These are phyloP conservation scores for Lucilia cuprina DNA, from an alignment of 1,140 invertebrate genomes.

Conservation along the genomic window DNA sequence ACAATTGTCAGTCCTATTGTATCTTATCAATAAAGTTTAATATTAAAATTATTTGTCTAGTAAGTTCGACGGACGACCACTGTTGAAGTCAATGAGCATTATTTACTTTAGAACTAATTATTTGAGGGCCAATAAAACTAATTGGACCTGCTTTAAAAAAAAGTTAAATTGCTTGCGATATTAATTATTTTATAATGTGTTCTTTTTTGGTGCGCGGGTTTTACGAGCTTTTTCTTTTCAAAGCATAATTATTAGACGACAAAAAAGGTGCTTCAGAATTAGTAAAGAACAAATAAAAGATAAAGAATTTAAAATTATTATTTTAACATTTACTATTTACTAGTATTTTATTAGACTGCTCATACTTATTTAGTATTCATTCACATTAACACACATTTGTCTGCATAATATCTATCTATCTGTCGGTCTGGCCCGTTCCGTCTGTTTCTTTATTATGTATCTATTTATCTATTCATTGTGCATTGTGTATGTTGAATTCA, in stretches of 20 bases:
- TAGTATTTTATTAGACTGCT: background rate
- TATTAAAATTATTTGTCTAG: background rate
- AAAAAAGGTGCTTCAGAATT: background rate
- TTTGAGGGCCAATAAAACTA: slow-evolving; percentile 5
- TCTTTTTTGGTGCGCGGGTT: background rate
- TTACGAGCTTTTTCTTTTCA: background rate
- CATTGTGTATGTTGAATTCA: background rate
- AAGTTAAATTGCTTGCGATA: background rate
- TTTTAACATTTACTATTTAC: background rate
- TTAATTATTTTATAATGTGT: slow-evolving; percentile 1
- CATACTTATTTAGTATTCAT: too few species aligned
- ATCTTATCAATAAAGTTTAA: background rate
- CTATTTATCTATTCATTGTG: background rate
- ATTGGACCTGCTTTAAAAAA: background rate
- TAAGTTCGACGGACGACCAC: background rate
- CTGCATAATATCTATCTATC: too few species aligned
- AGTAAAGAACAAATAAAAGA: background rate
- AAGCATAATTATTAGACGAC: background rate
- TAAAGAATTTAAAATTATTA: background rate
- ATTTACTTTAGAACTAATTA: background rate
- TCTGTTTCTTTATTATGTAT: background rate
- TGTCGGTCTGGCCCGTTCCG: too few species aligned
- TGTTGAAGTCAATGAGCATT: background rate
- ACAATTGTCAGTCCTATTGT: background rate
- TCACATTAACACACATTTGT: too few species aligned